Percentiles rank a stretch among this genome's conserved stretches.
Conservation (phyloP, 2,888 invertebrate species). For the Mesorhabditis belari region DNA sequence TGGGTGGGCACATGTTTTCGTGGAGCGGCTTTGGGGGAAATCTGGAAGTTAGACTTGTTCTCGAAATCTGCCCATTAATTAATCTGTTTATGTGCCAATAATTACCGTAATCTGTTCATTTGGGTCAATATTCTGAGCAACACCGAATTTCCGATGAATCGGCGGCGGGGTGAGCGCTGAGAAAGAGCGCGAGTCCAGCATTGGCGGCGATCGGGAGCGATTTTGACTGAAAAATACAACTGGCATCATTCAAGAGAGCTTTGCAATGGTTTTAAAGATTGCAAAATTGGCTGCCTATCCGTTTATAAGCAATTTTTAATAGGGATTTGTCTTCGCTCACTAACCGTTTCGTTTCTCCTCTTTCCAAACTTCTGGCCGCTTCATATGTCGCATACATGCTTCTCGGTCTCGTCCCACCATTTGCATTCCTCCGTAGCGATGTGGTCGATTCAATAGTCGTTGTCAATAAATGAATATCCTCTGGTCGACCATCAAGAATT, state of each 20-base stretch:
- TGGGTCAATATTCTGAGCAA: neutral
- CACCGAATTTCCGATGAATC: neutral
- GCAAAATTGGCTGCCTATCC: too few relatives aligned
- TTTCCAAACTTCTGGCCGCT: too few relatives aligned
- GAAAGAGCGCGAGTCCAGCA: neutral
- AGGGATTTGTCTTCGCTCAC: too few relatives aligned
- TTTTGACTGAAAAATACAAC: too few relatives aligned
- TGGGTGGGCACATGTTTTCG: too few relatives aligned
- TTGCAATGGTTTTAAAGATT: too few relatives aligned
- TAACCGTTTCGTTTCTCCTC: too few relatives aligned
- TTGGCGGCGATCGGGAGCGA: neutral
- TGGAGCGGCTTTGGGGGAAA: too few relatives aligned
- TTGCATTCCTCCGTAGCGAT: neutral
- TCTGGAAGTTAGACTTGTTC: too few relatives aligned
- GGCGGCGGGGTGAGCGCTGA: neutral
- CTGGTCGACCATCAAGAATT: neutral
- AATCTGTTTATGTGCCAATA: neutral
- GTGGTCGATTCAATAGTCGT: neutral
- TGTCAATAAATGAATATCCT: neutral
- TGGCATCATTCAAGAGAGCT: too few relatives aligned
- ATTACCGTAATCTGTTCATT: neutral
- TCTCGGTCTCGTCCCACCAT: neutral
- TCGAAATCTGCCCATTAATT: neutral
- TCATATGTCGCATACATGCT: neutral
- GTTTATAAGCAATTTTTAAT: too few relatives aligned